Evolutionary conservation across 2,113 vertebrate species (phyloP).

Genomic region (Phocoena phocoena): DNA sequence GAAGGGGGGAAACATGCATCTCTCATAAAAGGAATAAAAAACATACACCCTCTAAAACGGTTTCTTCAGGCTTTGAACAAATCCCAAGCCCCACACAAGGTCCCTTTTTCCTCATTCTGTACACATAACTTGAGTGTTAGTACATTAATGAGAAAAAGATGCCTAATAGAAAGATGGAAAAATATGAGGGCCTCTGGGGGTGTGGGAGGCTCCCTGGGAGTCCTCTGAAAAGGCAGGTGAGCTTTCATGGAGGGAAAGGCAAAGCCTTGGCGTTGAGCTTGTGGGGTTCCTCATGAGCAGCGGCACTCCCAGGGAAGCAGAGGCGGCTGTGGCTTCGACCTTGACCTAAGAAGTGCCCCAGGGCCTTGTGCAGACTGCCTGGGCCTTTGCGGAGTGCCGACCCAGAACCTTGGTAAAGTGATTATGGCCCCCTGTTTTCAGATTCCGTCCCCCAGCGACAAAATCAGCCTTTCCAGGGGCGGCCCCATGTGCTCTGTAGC

Average conservation of each 20-base stretch:
- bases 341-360: not conserved
- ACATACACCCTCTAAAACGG: constrained; percentile 75
- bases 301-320: not conserved
- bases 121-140: constrained; percentile 68
- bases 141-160: constrained; percentile 77
- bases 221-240: constrained; percentile 57
- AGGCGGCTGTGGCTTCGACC: not conserved
- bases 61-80: constrained; percentile 79
- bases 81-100: constrained; percentile 74
- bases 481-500: not conserved
- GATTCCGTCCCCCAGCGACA: not conserved
- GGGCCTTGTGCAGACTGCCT: not conserved
- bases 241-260: not conserved
- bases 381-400: not conserved
- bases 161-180: constrained; percentile 68
- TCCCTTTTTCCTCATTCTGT: constrained; percentile 75
- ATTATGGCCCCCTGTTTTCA: not conserved
- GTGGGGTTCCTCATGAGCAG: not conserved
- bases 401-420: not conserved
- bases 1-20: constrained; percentile 70
- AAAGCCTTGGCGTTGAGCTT: too few species aligned
- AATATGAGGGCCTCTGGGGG: constrained; percentile 22
- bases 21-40: constrained; percentile 81
- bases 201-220: not conserved
- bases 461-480: not conserved